Evolutionary conservation across 2,888 invertebrate genomes (phyloP).

Genomic region (Epinotia nisella): DNA sequence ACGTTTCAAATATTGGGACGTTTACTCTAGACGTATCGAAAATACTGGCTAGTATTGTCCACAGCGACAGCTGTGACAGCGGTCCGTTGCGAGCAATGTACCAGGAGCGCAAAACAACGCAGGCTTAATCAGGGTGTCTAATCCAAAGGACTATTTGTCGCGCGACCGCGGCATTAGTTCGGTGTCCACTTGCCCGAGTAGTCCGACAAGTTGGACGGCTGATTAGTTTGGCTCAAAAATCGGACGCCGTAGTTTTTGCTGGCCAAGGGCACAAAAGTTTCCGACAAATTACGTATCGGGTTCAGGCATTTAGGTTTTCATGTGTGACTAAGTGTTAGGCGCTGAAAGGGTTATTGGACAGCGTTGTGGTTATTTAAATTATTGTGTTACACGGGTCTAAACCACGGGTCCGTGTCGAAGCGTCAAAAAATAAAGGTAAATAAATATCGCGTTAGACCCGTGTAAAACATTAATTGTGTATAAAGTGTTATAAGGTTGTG

Average conservation of each 20-base stretch:
- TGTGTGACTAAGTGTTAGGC: neutral
- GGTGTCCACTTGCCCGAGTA: conserved; percentile 36
- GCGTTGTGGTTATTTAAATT: too few relatives aligned
- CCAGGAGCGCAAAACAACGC: conserved; percentile 77
- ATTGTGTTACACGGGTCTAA: too few relatives aligned
- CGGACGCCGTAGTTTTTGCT: conserved; percentile 22
- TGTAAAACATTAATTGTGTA: too few relatives aligned
- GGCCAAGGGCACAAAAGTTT: neutral
- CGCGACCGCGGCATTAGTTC: conserved; percentile 46
- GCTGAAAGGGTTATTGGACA: neutral
- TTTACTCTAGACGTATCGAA: neutral
- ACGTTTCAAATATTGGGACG: too few relatives aligned
- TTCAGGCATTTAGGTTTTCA: neutral
- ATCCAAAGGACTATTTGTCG: conserved; percentile 46
- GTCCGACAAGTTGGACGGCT: conserved; percentile 8
- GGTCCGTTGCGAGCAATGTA: conserved; percentile 49
- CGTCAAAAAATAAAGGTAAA: too few relatives aligned
- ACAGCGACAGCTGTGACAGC: conserved; percentile 8
- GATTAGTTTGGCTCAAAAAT: conserved; percentile 40
- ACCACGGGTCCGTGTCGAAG: too few relatives aligned
- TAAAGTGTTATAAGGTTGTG: too few relatives aligned
- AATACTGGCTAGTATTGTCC: neutral
- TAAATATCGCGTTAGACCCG: too few relatives aligned
- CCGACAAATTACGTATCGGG: neutral
- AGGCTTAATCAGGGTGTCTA: conserved; percentile 55